These are phyloP conservation scores for Aspidiotus rigidus DNA, from an alignment of 2,888 invertebrate genomes.

Conservation along the genomic window DNA sequence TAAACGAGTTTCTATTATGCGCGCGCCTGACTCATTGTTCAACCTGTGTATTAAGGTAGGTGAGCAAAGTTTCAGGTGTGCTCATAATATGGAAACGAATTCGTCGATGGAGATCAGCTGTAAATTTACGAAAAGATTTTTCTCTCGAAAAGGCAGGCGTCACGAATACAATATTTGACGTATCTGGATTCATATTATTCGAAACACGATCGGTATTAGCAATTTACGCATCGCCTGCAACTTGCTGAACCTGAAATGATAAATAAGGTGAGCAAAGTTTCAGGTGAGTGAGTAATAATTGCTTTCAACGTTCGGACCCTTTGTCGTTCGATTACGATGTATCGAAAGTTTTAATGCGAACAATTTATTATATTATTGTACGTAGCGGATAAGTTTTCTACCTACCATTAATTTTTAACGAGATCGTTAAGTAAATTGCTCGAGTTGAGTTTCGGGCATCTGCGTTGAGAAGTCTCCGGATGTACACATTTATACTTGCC, in stretches of 20 bases:
- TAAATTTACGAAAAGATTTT: too few species aligned
- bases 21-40: conserved; percentile 77
- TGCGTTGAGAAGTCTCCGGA: too few species aligned
- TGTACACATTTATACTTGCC: too few species aligned
- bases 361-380: too few species aligned
- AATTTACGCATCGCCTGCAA: conserved; percentile 28
- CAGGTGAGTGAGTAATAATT: conserved; percentile 26
- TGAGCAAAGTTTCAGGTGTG: conserved; percentile 87
- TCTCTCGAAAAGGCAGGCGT: too few species aligned
- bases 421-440: too few species aligned
- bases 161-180: too few species aligned
- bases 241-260: conserved; percentile 22
- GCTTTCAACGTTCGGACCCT: background rate
- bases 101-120: background rate
- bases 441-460: too few species aligned
- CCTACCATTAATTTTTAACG: too few species aligned
- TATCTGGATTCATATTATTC: too few species aligned
- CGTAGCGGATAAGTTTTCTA: too few species aligned
- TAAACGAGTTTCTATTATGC: conserved; percentile 45
- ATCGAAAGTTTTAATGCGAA: background rate
- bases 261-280: conserved; percentile 30
- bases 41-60: conserved; percentile 59
- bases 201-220: conserved; percentile 6
- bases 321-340: background rate
- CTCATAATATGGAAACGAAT: conserved; percentile 46